Evolutionary conservation across 1,140 invertebrate genomes (phyloP), one percentile per base, ranked within the genome.

Genomic region (Bilobella aurantiaca): DNA sequence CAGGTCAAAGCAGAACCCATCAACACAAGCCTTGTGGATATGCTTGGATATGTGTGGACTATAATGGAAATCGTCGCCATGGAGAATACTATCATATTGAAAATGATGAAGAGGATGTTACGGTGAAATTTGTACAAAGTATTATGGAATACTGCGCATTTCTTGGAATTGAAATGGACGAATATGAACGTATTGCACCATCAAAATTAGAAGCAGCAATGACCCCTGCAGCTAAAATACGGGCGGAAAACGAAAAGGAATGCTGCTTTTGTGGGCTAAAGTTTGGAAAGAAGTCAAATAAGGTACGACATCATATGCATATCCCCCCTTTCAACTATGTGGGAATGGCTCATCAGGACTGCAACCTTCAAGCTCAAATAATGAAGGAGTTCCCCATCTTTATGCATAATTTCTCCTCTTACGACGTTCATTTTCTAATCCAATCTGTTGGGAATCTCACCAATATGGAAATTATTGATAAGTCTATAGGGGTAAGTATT

Each of bases 401-500:
- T 32, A 14, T 59, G 3, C 57, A 65, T 59, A 65, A 65, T 37
- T 28, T 58, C 8, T 1, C n/a, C 1, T 21, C 25, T n/a, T 65
- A 58, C 34, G 63, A 65, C 28, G 25, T 16, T 2, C 64, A 60
- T 25, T 65, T 60, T 27, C 60, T 65, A 8, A 28, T 65, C 23
- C 31, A 47, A 23, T 57, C 58, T 2, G 1, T 27, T 2, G 27
- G 57, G 30, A 31, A 63, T 30, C 29, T 63, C 5, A 63, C 25
- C 25, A 14, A 56, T 2, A 18, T 60, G 57, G 29, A 46, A 1
- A 5, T 61, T 2, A 28, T 49, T 1, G 5, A 32, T 14, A 29
- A n/a, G n/a, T n/a, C n/a, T n/a, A n/a, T n/a, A n/a, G n/a, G n/a
- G n/a, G n/a, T n/a, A n/a, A n/a, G n/a, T n/a, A n/a, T n/a, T n/a